Base-by-base conservation (phyloP, 2,113 vertebrate genomes). In the Melanocharis versteri region DNA sequence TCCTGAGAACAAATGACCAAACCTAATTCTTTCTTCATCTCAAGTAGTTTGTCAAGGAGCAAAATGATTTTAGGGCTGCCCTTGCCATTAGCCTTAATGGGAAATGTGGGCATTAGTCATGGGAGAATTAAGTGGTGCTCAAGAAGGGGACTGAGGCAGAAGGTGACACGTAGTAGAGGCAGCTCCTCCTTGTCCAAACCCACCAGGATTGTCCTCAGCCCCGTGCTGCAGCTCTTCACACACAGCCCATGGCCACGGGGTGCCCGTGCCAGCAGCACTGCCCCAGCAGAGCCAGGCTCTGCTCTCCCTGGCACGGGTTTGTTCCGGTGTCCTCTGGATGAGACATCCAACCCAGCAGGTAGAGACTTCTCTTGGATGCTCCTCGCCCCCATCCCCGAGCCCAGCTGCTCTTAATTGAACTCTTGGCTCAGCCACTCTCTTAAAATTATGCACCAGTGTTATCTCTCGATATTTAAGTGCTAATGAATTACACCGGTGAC, bases 181-280 rank as follows among this genome's bases (percentile, higher is more conserved):
- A 68, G 53, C 5, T 87, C 62, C 44, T 64, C 33, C 89, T 68
- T 35, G 53, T 65, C 82, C 54, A 83, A 8, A 44, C 7, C 82
- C 51, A 1, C 27, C 28, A 18, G 26, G 17, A 10, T 15, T 47
- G 42, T 47, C 40, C 61, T 66, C 35, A 70, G 9, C 37, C 44
- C 51, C 2, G 0, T 30, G 48, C 89, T 64, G 33, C 48, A 80
- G 68, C 68, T 72, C 56, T 12, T n/a, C 69, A 30, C 13, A 6
- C 2, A 0, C 40, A 56, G 37, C 62, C 4, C 33, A 30, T 15
- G 11, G 51, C 7, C 3, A 1, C 3, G 1, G 28, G 53, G 8
- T 44, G 68, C 62, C 56, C 1, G 2, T 71, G 77, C 51, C 54
- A 27, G 57, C 73, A 48, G 40, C 22, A 0, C 1, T 62, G 40